Conservation (phyloP, 2,797 vertebrate species). For the Florisuga fusca region DNA sequence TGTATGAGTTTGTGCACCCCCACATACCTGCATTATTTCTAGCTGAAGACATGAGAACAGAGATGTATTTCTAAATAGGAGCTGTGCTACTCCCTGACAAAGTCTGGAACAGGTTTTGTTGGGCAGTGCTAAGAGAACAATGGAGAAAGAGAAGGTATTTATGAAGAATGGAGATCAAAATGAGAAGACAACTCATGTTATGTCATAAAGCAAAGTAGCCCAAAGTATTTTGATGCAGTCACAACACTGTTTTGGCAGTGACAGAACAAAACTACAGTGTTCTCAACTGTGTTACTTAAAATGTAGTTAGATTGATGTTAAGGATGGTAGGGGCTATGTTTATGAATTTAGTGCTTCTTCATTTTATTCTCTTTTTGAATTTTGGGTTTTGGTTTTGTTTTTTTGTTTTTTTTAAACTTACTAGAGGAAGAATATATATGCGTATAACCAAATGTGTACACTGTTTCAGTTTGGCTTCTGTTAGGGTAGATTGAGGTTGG, state of each 20-base stretch:
- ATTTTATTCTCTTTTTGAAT: not conserved
- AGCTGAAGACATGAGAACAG: not conserved
- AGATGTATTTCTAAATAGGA: not conserved
- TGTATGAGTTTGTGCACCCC: accelerated
- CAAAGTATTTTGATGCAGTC: not conserved
- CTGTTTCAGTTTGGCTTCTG: not conserved
- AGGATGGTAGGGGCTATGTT: not conserved
- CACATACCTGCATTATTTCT: not conserved
- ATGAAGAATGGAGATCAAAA: not conserved
- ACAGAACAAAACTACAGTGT: not conserved
- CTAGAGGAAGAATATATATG: not conserved
- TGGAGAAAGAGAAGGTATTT: not conserved
- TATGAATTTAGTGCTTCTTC: not conserved
- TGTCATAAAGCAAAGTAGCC: not conserved
- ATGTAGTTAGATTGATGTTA: not conserved
- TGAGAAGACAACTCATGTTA: not conserved
- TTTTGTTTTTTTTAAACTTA: not conserved
- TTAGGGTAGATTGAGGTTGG: too few species aligned
- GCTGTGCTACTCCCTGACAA: not conserved
- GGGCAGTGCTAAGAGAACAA: not conserved
- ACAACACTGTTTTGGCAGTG: not conserved
- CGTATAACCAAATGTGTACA: accelerated
- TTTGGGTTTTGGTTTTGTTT: too few species aligned
- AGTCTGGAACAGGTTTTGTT: not conserved
- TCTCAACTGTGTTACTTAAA: not conserved